These are phyloP conservation scores for Pseudotriccus pelzelni DNA, from an alignment of 2,797 vertebrate species.

Conservation along the genomic window DNA sequence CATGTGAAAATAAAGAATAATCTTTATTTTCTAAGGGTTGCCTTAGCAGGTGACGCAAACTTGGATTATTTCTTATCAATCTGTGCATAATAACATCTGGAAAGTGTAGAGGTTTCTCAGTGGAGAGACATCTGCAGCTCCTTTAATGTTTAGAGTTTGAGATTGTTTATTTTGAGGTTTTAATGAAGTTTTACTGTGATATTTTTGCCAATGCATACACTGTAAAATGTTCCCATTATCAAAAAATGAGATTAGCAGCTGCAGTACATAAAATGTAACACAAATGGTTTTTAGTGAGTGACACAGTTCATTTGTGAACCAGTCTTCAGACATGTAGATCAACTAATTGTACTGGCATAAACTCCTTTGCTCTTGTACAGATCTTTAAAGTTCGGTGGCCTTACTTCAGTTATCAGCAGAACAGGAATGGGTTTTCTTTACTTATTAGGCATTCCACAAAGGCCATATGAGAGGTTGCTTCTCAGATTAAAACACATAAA, in stretches of 20 bases:
- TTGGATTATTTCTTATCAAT: background rate
- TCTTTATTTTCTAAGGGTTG: background rate
- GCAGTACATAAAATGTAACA: background rate
- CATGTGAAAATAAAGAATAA: background rate
- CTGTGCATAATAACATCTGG: background rate
- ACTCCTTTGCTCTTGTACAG: background rate
- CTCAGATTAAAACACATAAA: background rate
- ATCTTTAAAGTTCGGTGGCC: background rate
- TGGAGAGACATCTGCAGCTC: background rate
- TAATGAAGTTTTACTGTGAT: background rate
- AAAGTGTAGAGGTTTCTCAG: background rate
- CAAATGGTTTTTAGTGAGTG: background rate
- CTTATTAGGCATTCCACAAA: background rate
- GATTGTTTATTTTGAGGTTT: background rate
- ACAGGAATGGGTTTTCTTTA: background rate
- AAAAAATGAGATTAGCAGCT: background rate
- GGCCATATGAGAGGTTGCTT: background rate
- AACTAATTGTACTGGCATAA: background rate
- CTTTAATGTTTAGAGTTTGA: background rate
- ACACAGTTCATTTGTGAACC: background rate
- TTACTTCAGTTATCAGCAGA: background rate
- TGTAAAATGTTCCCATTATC: background rate
- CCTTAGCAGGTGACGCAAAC: background rate
- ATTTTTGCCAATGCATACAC: background rate
- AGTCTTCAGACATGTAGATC: background rate